Evolutionary conservation across 2,113 vertebrate genomes (phyloP).

Genomic region (Axis porcinus): DNA sequence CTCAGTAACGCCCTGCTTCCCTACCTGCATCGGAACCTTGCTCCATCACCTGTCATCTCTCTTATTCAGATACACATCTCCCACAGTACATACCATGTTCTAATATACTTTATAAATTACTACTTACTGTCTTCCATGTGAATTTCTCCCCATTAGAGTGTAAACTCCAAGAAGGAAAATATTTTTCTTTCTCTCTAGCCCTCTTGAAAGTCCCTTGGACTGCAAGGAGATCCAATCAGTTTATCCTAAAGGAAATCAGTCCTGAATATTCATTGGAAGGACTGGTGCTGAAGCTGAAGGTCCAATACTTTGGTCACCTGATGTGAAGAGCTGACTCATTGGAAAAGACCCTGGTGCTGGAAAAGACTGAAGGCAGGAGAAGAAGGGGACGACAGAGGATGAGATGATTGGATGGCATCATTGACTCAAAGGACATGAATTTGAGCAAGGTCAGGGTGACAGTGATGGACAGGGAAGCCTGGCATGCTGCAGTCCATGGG

Average conservation of each 20-base stretch:
- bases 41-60: not conserved
- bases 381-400: not conserved
- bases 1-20: not conserved
- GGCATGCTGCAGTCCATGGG: not conserved
- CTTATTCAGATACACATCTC: not conserved
- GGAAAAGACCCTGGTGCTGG: not conserved
- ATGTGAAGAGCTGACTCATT: not conserved
- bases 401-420: not conserved
- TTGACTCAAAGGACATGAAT: not conserved
- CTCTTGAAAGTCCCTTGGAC: not conserved
- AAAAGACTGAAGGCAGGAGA: not conserved
- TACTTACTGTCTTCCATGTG: not conserved
- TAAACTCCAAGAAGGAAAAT: not conserved
- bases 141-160: not conserved
- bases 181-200: not conserved
- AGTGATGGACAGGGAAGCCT: not conserved
- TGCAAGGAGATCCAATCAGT: not conserved
- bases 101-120: not conserved
- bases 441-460: not conserved
- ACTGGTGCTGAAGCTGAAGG: too few relatives aligned
- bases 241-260: not conserved
- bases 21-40: not conserved
- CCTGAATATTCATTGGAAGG: not conserved
- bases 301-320: not conserved
- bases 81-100: not conserved